Evolutionary conservation across 2,113 vertebrate genomes (phyloP).

Genomic region (Gallinago undulata): DNA sequence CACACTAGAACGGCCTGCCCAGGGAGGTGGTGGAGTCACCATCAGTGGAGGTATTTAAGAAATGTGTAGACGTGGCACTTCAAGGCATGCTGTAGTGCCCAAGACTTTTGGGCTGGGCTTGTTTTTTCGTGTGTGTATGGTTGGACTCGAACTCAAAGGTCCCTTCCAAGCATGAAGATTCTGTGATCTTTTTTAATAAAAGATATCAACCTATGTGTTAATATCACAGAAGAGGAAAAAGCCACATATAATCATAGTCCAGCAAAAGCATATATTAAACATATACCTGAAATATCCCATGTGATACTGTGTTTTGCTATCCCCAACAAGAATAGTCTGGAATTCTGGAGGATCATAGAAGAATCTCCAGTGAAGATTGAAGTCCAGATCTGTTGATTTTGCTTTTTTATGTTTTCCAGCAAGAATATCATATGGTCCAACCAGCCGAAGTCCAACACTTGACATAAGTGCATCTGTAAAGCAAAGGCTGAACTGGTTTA

Average conservation of each 20-base stretch:
- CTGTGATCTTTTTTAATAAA: not conserved
- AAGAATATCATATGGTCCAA: constrained; percentile 94
- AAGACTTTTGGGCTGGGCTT: no score
- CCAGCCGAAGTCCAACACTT: constrained; percentile 84
- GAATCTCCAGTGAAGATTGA: constrained; percentile 92
- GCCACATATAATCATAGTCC: not conserved
- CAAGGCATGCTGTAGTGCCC: no score
- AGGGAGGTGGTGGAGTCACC: no score
- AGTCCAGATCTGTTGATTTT: constrained; percentile 77
- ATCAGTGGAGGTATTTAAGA: no score
- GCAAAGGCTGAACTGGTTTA: not conserved
- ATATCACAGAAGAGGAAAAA: not conserved
- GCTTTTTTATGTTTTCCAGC: constrained; percentile 84
- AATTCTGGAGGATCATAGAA: constrained; percentile 98
- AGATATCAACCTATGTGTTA: not conserved
- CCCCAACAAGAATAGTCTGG: constrained; percentile 88
- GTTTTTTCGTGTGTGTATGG: no score
- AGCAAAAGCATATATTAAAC: not conserved
- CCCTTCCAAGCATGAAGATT: no score
- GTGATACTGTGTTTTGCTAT: constrained; percentile 85
- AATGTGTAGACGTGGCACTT: no score
- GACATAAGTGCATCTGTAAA: constrained; percentile 82
- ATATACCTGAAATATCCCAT: constrained; percentile 96
- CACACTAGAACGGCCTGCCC: no score
- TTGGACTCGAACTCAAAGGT: no score